Base-by-base conservation (phyloP, 2,113 vertebrate genomes). In the Pitta sordida region DNA sequence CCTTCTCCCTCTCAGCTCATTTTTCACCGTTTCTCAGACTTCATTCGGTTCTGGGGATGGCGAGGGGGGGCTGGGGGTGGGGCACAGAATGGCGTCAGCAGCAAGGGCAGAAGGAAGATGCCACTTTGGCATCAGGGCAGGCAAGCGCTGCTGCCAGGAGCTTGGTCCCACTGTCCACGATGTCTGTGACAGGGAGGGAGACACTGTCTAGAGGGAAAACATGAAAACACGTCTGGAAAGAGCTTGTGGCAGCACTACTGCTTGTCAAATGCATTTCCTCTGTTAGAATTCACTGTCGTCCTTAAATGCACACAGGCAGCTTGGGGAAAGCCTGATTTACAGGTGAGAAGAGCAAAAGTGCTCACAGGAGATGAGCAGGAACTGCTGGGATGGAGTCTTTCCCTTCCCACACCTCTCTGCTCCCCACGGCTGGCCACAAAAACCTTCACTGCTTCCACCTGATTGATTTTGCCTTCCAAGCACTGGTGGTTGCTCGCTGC, bases 121-220 rank as follows among this genome's bases (percentile, higher is more conserved):
- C 21, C 5, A 0, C 14, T 13, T 19, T 1, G 6, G 26, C 0
- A 4, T 20, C 18, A n/a, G 55, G 36, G 48, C 5, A 1, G 46
- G 15, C 0, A 12, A 64, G 43, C 36, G 2, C 70, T 68, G 56
- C 41, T 2, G 5, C 56, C 6, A 1, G 7, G 27, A 63, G 34
- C 34, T 53, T 6, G 6, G 18, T 46, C 55, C 48, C 3, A 3
- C n/a, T 17, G 13, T 14, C 34, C 65, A 17, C 78, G 2, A 0
- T 37, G 51, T 21, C 18, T 0, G 2, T 21, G 53, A 7, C 1
- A 3, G 16, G 48, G 34, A 27, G 23, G 44, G 51, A 59, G n/a
- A 53, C 1, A 9, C 14, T 4, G 9, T 22, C 59, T 19, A 1
- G 17, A 34, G 67, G 69, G 27, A 27, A 36, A 53, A 36, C 24